Evolutionary conservation across 2,113 vertebrate species (phyloP), one percentile per base, ranked within the genome.

Genomic region (Gasterosteus aculeatus): DNA sequence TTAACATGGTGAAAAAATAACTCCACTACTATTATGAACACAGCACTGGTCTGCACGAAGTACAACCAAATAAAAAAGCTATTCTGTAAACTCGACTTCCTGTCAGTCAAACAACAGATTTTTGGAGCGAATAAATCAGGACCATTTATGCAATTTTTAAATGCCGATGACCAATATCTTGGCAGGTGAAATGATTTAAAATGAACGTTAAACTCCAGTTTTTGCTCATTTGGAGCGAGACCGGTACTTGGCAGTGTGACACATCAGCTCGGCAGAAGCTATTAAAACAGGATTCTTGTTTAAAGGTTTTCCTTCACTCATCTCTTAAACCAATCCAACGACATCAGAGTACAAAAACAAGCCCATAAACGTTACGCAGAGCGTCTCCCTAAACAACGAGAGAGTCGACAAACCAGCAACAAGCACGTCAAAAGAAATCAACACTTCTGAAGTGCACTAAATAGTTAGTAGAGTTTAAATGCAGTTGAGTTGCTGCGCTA

Each of bases 401-500:
- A 19, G 14, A 33, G 71, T 46, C 1, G 1, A 80, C 67, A 62
- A 69, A 77, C 29, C 10, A 47, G 78, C 63, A 54, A 80, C 53
- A 11, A 83, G 67, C 49, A 42, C 87, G 22, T 68, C n/a, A 75
- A 70, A 66, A 39, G 78, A 63, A 60, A 39, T 60, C 42, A 84
- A 88, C 88, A 92, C 88, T 91, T 92, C 67, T 91, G 83, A 92
- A 92, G 89, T 93, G 87, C 84, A 89, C 89, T 88, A 90, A 84
- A 88, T 33, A 56, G 53, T 29, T 3, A 14, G 14, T 12, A 31
- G 75, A 78, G 69, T 74, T 74, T 69, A 86, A 82, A 82, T 69
- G 82, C 54, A 57, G 54, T 57, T 2, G 26, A 57, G 69, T 35
- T 33, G 69, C 78, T 58, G 83, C 83, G 46, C 84, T 90, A 81